Base-by-base conservation (phyloP, 2,113 vertebrate species). In the Mirounga angustirostris region DNA sequence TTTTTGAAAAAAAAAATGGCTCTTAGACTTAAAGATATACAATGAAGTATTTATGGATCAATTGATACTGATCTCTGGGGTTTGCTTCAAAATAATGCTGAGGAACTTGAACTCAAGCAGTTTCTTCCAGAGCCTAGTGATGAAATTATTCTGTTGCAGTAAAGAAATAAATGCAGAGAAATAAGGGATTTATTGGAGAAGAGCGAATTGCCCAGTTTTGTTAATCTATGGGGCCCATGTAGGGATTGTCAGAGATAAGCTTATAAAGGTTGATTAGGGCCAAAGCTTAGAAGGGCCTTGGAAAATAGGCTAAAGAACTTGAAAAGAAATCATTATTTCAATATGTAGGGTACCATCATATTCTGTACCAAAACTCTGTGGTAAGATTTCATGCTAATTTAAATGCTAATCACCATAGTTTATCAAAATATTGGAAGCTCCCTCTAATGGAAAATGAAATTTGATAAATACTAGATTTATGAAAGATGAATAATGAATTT, bases 401-500 rank as follows among this genome's bases (percentile, higher is more conserved):
- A 89, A 97, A 85, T 86, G n/a, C 33, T 96, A 95, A 95, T 78
- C 88, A 90, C 74, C 93, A 96, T 59, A 2, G 40, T 97, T 93
- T 98, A 93, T 98, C 98, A 98, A 98, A 98, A 98, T 98, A 97
- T 97, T 98, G 30, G 84, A 98, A 97, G 84, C 96, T 98, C 74
- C 74, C 85, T 97, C 93, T 98, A 89, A 87, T 96, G 93, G 92
- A 97, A 97, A 50, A 96, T 95, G 61, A 95, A 76, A 91, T 93
- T 97, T 65, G 82, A 95, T 97, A 98, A 97, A 80, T 96, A 79
- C 65, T 76, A 95, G 63, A 61, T 82, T 59, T 84, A 36, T 96
- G 89, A 71, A 90, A 94, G 94, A 74, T 98, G 94, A 98, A 74
- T 97, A 89, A 92, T 88, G 30, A 96, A 97, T 97, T 97, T 98